Evolutionary conservation across 2,113 vertebrate species (phyloP), one percentile per base, ranked within the genome.

Genomic region (Microtus ochrogaster): DNA sequence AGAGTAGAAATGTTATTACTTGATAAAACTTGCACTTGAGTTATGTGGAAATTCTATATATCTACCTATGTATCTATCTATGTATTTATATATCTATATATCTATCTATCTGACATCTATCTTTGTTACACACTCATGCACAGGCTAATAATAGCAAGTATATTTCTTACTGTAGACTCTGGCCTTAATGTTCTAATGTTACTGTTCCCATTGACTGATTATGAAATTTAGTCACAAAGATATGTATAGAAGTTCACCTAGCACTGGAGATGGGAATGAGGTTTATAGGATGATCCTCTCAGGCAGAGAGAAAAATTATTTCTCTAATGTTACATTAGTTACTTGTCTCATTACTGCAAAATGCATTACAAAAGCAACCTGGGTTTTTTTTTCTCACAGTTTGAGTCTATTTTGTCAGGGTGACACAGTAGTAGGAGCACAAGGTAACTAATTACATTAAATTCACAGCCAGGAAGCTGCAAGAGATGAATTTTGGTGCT

Each of bases 1-100:
- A 93, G 61, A 94, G n/a, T 85, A 92, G 72, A 90, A 83, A 92
- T 92, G 88, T 88, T 89, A 86, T 65, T 16, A 30, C 2, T 92
- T 96, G 58, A 65, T 95, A 33, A 78, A 82, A 39, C n/a, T 65
- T 88, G 70, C 86, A 22, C 79, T 4, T 90, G 30, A 90, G 7
- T 74, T 79, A 68, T 93, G 12, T 93, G 68, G 61, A 81, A 65
- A 92, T 82, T 66, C 3, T 92, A 22, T 49, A 17, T 26, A 17
- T 47, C 28, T 49, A 30, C 21, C 76, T 52, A 19, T 52, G 41
- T 44, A 16, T 77, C 76, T 78, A 19, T 76, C 73, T 44, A 41
- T 73, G 21, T 73, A 30, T 78, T 28, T 19, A 19, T 78, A 26
- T 14, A 17, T 77, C 28, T 36, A 21, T 77, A 5, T 47, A 44